Conservation (phyloP, 2,888 invertebrate genomes). For the Geotrupes spiniger region DNA sequence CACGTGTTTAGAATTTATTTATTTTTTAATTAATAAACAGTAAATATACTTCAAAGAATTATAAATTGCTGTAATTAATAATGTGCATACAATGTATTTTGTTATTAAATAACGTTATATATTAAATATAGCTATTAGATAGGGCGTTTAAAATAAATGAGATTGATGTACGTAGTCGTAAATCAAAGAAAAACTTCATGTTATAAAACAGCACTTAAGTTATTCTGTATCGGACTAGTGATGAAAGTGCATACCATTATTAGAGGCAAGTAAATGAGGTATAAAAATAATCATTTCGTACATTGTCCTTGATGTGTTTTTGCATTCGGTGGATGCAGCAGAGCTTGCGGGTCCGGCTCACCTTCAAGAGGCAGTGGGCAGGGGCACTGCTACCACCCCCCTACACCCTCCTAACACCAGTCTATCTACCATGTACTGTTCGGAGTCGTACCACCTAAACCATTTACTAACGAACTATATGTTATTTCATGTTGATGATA, state of each 20-base stretch:
- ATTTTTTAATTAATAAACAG: no score
- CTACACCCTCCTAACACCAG: conserved; percentile 7
- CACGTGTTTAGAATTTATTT: no score
- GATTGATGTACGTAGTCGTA: no score
- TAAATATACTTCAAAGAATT: no score
- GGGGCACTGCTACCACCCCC: conserved; percentile 3
- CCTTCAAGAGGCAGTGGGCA: conserved; percentile 12
- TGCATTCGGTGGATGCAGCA: conserved; percentile 11
- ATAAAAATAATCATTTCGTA: conserved; percentile 13
- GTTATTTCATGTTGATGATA: conserved; percentile 7
- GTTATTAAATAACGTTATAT: no score
- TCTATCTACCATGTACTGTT: conserved; percentile 5
- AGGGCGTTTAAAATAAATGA: no score
- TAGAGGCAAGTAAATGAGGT: conserved; percentile 5
- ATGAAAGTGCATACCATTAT: conserved; percentile 2
- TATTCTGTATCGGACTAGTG: background rate
- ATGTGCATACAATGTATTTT: no score
- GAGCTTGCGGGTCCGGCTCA: conserved; percentile 13
- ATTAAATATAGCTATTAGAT: no score
- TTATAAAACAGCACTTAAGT: no score
- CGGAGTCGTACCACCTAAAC: conserved; percentile 5
- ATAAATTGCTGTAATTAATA: no score
- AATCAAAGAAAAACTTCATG: no score
- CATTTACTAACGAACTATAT: conserved; percentile 5
- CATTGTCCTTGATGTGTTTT: conserved; percentile 15